Base-by-base conservation (phyloP, 2,888 invertebrate genomes). In the Drosophila antonietae region DNA sequence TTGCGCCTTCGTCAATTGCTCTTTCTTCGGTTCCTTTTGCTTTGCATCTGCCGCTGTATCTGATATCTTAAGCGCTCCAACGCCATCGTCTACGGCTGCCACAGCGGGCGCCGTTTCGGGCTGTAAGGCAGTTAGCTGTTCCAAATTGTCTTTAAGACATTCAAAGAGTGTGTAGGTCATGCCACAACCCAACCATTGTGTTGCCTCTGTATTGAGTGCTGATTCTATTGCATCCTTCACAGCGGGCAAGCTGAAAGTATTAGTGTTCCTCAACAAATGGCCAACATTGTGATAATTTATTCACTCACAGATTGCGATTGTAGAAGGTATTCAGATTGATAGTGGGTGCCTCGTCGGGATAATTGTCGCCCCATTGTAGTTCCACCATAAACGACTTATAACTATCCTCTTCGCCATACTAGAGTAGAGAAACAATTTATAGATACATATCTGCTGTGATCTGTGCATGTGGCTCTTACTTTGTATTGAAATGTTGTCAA, bases 141-240 rank as follows among this genome's bases (percentile, higher is more conserved):
- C 93, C 39, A 95, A 94, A 88, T 96, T 96, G 91, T 98, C 98
- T 92, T 97, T 97, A 18, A 97, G 94, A 92, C 95, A 97, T 93
- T 99, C 98, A 91, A 99, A 97, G 60, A 99, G 93, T 0, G 98
- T 97, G 91, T 97, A 99, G 0, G 98, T 98, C 98, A 98, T 98
- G 3, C 98, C 97, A 93, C 96, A 96, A 1, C 98, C 98, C 18
- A 97, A 88, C 94, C 96, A 96, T 84, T 96, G 96, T 46, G 96
- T 95, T 0, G 97, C 97, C 92, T 97, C 97, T 14, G 94, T 93
- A 15, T 93, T 93, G 0, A 97, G 92, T 59, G 94, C 93, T 10
- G 93, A 91, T 14, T 94, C 89, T 70, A 98, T 95, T 90, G 95
- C 95, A 53, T 95, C 93, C 93, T 97, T 97, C 0, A 97, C 95